Base-by-base conservation (phyloP, 2,113 vertebrate genomes). In the Heterocephalus glaber region DNA sequence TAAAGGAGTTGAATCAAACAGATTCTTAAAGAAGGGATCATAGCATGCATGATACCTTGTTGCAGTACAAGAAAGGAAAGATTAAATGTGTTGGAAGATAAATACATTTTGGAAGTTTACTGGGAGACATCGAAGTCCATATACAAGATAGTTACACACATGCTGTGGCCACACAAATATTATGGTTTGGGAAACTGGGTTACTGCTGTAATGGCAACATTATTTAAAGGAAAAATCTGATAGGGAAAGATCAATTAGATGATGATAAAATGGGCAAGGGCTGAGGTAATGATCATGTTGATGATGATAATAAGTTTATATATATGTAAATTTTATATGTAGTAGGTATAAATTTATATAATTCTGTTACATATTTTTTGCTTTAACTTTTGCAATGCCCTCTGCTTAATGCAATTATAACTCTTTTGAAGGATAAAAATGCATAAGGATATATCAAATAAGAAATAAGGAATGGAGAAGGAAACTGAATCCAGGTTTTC, bases 1-100 rank as follows among this genome's bases (percentile, higher is more conserved):
- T 89, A 86, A 92, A 92, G 79, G 58, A 95, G 22, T 88, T 92
- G 91, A 96, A 49, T 91, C 58, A 81, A 86, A 80, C 17, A 93
- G 74, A 92, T 89, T 86, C 86, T 54, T 91, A 74, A 41, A 76
- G 76, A 95, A 94, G 83, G 89, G 52, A 86, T 38, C 79, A 7
- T 47, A 81, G 10, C 28, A 60, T 9, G 4, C 70, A 22, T 81
- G 85, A 85, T 70, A 89, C 44, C 30, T 96, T 95, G 38, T 93
- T 95, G 93, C 44, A 44, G 56, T 60, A 90, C 83, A 80, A 28
- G 33, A 52, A 89, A 95, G 19, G 28, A 49, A 79, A 89, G 74
- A 76, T 35, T 68, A 77, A 28, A 4, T 86, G 56, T 58, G 7
- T 49, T 83, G 52, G 38, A 70, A 61, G 49, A 1, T 12, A 88